Evolutionary conservation across 2,888 invertebrate species (phyloP).

Genomic region (Lasius platythorax): DNA sequence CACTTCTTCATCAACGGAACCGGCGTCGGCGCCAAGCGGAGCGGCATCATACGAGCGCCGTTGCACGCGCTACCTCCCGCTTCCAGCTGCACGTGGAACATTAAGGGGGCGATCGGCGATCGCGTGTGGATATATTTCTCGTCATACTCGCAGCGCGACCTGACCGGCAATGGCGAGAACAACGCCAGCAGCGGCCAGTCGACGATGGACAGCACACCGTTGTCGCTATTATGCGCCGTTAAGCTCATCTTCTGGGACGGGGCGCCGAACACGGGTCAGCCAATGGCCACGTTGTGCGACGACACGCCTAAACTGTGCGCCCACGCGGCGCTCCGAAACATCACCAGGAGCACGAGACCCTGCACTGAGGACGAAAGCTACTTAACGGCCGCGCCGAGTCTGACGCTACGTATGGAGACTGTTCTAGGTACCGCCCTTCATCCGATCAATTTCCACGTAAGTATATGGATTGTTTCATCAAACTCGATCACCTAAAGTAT

Average conservation of each 20-base stretch:
- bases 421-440: conserved; percentile 91
- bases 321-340: conserved; percentile 91
- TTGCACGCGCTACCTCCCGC: conserved; percentile 94
- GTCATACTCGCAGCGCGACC: conserved; percentile 93
- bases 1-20: conserved; percentile 86
- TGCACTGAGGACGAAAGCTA: conserved; percentile 94
- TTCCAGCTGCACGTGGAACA: conserved; percentile 95
- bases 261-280: conserved; percentile 79
- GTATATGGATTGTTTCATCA: conserved; percentile 18
- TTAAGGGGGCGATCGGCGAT: conserved; percentile 92
- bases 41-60: conserved; percentile 92
- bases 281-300: conserved; percentile 84
- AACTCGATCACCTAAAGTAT: background rate
- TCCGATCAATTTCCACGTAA: conserved; percentile 87
- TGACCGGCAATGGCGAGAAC: conserved; percentile 85
- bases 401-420: conserved; percentile 83
- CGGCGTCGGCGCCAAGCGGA: conserved; percentile 87
- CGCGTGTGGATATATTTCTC: conserved; percentile 95
- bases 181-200: conserved; percentile 65
- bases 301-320: conserved; percentile 94
- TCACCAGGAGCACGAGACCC: conserved; percentile 92
- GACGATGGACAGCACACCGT: conserved; percentile 50
- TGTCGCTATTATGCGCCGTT: conserved; percentile 75
- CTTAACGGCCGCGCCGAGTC: conserved; percentile 87
- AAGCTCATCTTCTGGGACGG: conserved; percentile 84